Percentiles rank a stretch among this genome's conserved stretches.
These are phyloP conservation scores for Botia almorhae DNA, from an alignment of 2,797 vertebrate species.

Conservation along the genomic window DNA sequence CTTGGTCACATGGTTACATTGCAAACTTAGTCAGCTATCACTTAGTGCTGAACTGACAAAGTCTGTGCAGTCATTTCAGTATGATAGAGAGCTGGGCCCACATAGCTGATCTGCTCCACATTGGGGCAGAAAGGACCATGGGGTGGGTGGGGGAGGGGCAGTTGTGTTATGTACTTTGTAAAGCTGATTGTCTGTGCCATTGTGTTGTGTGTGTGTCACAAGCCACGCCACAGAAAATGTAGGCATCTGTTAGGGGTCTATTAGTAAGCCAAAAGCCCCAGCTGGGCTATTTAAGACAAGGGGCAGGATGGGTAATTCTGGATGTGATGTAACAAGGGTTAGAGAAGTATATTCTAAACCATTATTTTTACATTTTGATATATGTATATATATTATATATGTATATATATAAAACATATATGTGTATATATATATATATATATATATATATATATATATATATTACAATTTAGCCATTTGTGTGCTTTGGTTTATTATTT, in stretches of 20 bases:
- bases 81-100: conserved; percentile 31
- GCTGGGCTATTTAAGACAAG: conserved; percentile 33
- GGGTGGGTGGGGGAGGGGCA: conserved; percentile 64
- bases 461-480: not conserved
- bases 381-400: no score
- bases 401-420: no score
- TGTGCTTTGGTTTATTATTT: not conserved
- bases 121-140: conserved; percentile 64
- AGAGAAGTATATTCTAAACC: not conserved
- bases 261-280: conserved; percentile 26
- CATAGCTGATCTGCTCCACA: conserved; percentile 52
- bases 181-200: conserved; percentile 85
- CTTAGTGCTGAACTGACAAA: conserved; percentile 81
- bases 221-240: conserved; percentile 88
- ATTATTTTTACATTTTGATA: not conserved
- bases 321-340: not conserved
- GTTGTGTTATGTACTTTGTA: conserved; percentile 74
- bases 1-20: conserved; percentile 93
- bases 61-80: conserved; percentile 21
- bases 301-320: conserved; percentile 43
- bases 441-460: no score
- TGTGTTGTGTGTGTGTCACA: conserved; percentile 87
- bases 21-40: conserved; percentile 81
- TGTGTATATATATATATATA: no score
- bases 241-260: conserved; percentile 44